phyloP scores from a whole-genome alignment of 1,140 invertebrate species.

The Physella acuta region DNA sequence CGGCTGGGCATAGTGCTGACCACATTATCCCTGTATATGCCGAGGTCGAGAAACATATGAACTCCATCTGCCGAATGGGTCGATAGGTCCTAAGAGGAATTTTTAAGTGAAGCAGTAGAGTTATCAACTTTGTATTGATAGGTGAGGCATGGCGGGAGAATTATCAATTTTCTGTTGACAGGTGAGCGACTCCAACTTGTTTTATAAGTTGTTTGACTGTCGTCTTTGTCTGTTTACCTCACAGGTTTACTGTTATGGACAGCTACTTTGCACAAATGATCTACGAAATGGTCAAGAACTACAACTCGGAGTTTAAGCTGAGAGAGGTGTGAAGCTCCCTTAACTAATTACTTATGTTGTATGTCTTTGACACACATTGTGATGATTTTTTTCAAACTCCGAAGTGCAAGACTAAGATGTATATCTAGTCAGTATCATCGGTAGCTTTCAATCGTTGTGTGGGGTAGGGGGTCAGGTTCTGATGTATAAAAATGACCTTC shows the following conservation, averaged over 20 bases:
- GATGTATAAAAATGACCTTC: background rate
- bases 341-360: background rate
- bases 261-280: constrained; percentile 76
- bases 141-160: background rate
- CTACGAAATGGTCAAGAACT: constrained; percentile 69
- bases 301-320: constrained; percentile 70
- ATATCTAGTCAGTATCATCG: too few species aligned
- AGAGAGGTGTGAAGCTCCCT: constrained; percentile 67
- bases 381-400: background rate
- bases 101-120: background rate
- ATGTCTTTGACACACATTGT: background rate
- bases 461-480: too few species aligned
- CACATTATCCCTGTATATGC: too few species aligned
- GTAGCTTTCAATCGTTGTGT: too few species aligned
- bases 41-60: too few species aligned
- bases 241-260: constrained; percentile 82
- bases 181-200: background rate
- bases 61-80: too few species aligned
- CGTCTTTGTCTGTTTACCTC: background rate
- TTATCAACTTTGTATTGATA: background rate
- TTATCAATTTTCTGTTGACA: background rate
- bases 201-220: background rate
- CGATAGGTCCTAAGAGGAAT: background rate
- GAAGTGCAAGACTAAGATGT: too few species aligned
- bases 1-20: too few species aligned